These are phyloP conservation scores for Anthonomus grandis DNA, from an alignment of 1,140 invertebrate species.

Conservation along the genomic window DNA sequence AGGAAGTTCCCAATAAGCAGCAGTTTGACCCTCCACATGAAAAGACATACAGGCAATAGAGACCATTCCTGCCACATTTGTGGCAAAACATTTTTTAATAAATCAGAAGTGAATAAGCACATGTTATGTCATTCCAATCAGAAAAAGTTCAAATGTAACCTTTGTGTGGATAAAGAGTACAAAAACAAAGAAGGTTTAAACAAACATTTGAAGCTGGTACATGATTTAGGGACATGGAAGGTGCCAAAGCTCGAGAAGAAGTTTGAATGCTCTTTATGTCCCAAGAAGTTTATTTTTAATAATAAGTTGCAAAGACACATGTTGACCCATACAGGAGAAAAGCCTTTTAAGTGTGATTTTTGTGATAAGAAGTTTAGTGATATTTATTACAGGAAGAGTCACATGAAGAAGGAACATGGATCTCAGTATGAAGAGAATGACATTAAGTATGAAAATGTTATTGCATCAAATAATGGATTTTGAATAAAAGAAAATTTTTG, in stretches of 20 bases:
- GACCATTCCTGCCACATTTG: slow-evolving; percentile 80
- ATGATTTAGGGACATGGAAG: slow-evolving; percentile 28
- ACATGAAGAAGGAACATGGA: slow-evolving; percentile 32
- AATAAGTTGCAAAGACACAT: slow-evolving; percentile 33
- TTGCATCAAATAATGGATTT: too few relatives aligned
- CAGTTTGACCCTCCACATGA: slow-evolving; percentile 26
- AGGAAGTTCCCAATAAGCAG: slow-evolving; percentile 32
- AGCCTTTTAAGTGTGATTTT: slow-evolving; percentile 28
- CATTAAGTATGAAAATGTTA: too few relatives aligned
- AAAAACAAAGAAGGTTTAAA: slow-evolving; percentile 29
- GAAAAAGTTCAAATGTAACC: slow-evolving; percentile 90
- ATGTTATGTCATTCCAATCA: slow-evolving; percentile 95
- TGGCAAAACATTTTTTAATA: slow-evolving; percentile 94
- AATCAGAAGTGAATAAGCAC: slow-evolving; percentile 97
- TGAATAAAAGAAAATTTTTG: too few relatives aligned
- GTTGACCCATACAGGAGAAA: slow-evolving; percentile 24
- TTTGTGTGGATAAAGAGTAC: slow-evolving; percentile 76
- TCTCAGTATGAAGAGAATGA: slow-evolving; percentile 16
- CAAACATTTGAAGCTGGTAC: slow-evolving; percentile 30
- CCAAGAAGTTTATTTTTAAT: slow-evolving; percentile 29
- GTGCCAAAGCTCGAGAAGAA: slow-evolving; percentile 26
- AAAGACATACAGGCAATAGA: slow-evolving; percentile 27
- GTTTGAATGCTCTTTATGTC: slow-evolving; percentile 28
- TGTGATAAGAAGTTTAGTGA: slow-evolving; percentile 31
- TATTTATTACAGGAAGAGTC: slow-evolving; percentile 29